Base-by-base conservation (phyloP, 2,797 vertebrate species). In the Poecilia velifera region DNA sequence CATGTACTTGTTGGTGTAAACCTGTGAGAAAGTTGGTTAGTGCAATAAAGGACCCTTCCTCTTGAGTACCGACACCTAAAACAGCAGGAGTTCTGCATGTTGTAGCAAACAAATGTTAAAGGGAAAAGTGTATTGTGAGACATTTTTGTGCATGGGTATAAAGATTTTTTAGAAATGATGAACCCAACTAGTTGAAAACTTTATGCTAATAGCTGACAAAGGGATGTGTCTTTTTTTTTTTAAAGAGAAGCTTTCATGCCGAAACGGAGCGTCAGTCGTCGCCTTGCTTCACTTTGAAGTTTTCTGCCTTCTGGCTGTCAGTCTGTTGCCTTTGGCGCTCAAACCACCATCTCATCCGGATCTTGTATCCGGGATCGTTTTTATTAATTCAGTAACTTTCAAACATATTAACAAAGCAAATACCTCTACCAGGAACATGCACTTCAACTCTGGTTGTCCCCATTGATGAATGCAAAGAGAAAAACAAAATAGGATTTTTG, bases 401-500 rank as follows among this genome's bases (percentile, higher is more conserved):
- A 18, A 9, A 20, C 43, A 76, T 41, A 82, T 80, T n/a, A 73
- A 70, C 22, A 78, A 84, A 75, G 68, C 36, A 36, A 64, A 64
- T 64, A 36, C 31, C 2, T 64, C 62, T 64, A 4, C 28, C 4
- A 34, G 28, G 20, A 62, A 62, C 28, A 14, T 34, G 12, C 14
- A 12, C 3, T 62, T 62, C 14, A 62, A 62, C 57, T 20, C 36
- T 64, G 34, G 31, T 64, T 64, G 16, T 39, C 6, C 6, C 14
- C n/a, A 14, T 62, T 34, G 18, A 6, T 62, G 13, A 14, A 31
- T 16, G 12, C 14, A 59, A 59, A 59, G 28, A 59, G 57, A 31
- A 59, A 59, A 59, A 59, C 12, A 59, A 31, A 59, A 31, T 28
- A 57, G 28, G n/a, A 51, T 51, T 22, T 49, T 51, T 20, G 16